Conservation (phyloP, 2,888 invertebrate species). For the Flexamia atlantica region DNA sequence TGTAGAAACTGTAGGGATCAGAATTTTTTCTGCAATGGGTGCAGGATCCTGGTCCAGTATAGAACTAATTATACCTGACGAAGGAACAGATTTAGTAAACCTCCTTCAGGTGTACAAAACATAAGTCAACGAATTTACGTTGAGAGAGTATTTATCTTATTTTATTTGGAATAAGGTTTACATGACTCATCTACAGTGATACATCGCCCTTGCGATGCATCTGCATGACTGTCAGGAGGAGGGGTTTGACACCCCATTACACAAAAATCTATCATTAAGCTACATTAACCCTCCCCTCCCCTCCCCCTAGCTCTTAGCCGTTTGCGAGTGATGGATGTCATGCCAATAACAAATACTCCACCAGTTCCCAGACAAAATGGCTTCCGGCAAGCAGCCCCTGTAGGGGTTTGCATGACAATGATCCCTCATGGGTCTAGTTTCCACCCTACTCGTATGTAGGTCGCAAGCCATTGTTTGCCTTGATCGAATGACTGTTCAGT, state of each 20-base stretch:
- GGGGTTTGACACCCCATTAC: slow-evolving; percentile 49
- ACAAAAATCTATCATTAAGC: slow-evolving; percentile 43
- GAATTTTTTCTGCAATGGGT: too few relatives aligned
- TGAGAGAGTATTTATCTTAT: background rate
- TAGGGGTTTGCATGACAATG: slow-evolving; percentile 46
- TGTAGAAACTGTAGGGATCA: too few relatives aligned
- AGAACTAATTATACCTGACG: too few relatives aligned
- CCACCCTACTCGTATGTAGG: slow-evolving; percentile 44
- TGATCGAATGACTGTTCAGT: slow-evolving; percentile 41
- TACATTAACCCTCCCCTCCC: slow-evolving; percentile 28
- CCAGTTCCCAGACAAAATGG: slow-evolving; percentile 56
- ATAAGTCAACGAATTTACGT: too few relatives aligned
- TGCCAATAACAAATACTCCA: slow-evolving; percentile 58
- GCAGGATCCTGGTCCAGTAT: too few relatives aligned
- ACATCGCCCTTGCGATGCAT: slow-evolving; percentile 25
- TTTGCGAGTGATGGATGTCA: slow-evolving; percentile 53
- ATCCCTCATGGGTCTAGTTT: background rate
- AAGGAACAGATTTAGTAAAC: too few relatives aligned
- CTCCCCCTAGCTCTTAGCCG: slow-evolving; percentile 1
- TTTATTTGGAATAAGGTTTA: background rate
- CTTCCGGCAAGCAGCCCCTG: slow-evolving; percentile 47
- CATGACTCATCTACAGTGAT: slow-evolving; percentile 12
- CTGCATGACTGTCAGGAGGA: slow-evolving; percentile 7
- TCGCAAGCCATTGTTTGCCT: slow-evolving; percentile 54
- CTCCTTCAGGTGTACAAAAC: too few relatives aligned